Conservation (phyloP, 2,113 vertebrate genomes). For the Capra hircus region DNA sequence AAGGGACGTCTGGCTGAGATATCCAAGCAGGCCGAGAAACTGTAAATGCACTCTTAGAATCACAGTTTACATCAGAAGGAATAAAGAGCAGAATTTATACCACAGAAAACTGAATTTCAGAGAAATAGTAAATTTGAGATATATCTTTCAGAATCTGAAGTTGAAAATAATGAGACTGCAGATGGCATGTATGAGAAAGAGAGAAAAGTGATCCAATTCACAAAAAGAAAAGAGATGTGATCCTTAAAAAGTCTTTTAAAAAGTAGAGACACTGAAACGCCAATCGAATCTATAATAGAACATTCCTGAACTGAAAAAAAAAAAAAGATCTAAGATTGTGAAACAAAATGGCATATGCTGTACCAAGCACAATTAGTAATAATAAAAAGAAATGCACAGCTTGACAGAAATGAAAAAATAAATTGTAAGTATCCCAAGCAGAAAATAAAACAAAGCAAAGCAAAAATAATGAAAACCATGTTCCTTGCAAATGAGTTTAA, state of each 20-base stretch:
- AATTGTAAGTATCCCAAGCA: conserved; percentile 26
- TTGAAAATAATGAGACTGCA: conserved; percentile 34
- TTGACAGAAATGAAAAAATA: conserved; percentile 10
- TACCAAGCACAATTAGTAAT: background rate
- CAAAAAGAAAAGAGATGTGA: background rate
- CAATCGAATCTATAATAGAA: conserved; percentile 1
- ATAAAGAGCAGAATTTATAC: background rate
- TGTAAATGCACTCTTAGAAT: background rate
- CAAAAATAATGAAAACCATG: conserved; percentile 28
- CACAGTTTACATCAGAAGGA: background rate
- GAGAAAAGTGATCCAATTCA: conserved; percentile 8
- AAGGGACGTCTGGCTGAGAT: background rate
- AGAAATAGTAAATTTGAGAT: conserved; percentile 31
- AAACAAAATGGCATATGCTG: conserved; percentile 1
- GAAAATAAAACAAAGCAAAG: background rate
- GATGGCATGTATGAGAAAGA: background rate
- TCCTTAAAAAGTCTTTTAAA: background rate
- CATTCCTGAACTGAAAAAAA: background rate
- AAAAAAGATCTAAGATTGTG: background rate
- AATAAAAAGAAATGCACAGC: conserved; percentile 17
- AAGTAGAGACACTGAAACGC: background rate
- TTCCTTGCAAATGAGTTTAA: background rate
- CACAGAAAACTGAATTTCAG: background rate
- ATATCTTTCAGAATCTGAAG: conserved; percentile 13
- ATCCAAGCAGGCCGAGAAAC: background rate